Base-by-base conservation (phyloP, 2,888 invertebrate species). In the Dione vanillae region DNA sequence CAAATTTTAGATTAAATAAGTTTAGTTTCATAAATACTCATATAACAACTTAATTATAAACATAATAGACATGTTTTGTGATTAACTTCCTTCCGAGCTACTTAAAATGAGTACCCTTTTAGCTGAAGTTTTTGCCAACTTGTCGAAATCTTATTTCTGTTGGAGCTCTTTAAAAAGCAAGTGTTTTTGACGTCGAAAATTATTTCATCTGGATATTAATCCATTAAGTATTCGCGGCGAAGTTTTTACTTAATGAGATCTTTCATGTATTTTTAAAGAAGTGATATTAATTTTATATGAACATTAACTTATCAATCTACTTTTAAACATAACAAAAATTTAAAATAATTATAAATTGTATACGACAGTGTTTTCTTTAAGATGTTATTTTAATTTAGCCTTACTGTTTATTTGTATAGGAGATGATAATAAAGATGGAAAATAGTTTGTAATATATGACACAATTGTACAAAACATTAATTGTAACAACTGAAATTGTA, bases 21-120 rank as follows among this genome's bases (percentile, higher is more conserved):
- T n/a, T n/a, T n/a, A n/a, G 27, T 27, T 45, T 6, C 5, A n/a
- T 45, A 45, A n/a, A 5, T 12, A 12, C 8, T 19, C 41, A 59
- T 19, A 41, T 19, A 41, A 37, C 40, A 19, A 58, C 12, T 59
- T 41, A 59, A 59, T 40, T 41, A 59, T 40, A 41, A 12, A 16
- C 59, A 40, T 59, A 41, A 41, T 41, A 59, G 19, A 59, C 59
- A 59, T 41, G 59, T 59, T 58, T 59, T 43, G 59, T 41, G n/a
- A 6, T 59, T 11, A 41, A 59, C 41, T 43, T 59, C 41, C 59
- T 62, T 62, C 20, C 20, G 27, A 59, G 40, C 49, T 49, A 47
- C 58, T 67, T 67, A 59, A 67, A 59, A 59, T 45, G 80, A 83
- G 74, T 78, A 76, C 78, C 73, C 77, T 76, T 67, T 59, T 49